phyloP scores from a whole-genome alignment of 2,888 invertebrate genomes.

The Noctua fimbriata region DNA sequence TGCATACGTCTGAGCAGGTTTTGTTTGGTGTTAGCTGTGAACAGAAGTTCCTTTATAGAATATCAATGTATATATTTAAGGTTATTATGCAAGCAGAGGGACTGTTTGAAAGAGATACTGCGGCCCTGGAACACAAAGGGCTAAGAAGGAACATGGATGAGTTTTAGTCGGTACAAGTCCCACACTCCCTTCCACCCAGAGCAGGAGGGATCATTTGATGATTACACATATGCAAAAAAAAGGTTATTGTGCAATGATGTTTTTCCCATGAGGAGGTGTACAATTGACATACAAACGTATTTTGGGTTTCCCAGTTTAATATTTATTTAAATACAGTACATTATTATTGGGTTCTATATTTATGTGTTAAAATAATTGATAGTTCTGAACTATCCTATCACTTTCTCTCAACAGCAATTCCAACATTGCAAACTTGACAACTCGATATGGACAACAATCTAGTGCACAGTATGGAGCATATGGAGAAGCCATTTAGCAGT shows the following conservation, averaged over 20 bases:
- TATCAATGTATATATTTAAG: background rate
- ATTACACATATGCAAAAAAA: too few species aligned
- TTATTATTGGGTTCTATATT: background rate
- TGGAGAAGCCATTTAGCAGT: background rate
- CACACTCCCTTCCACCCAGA: too few species aligned
- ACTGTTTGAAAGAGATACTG: too few species aligned
- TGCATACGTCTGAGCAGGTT: conserved; percentile 94
- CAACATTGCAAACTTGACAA: background rate
- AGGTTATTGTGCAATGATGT: background rate
- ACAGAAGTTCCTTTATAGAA: background rate
- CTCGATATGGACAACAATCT: background rate
- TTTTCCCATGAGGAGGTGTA: background rate
- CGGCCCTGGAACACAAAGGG: too few species aligned
- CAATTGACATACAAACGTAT: background rate
- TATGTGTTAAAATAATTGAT: background rate
- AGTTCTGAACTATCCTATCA: background rate
- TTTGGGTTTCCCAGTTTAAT: background rate
- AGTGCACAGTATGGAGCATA: too few species aligned
- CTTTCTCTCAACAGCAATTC: background rate
- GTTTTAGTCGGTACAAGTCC: too few species aligned
- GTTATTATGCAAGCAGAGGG: background rate
- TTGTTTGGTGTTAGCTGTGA: conserved; percentile 94
- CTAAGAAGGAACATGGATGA: too few species aligned
- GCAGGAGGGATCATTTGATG: too few species aligned
- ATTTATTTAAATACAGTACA: background rate